Percentiles rank a stretch among this genome's conserved stretches.
Conservation (phyloP, 2,888 invertebrate species). For the Axea sp. region DNA sequence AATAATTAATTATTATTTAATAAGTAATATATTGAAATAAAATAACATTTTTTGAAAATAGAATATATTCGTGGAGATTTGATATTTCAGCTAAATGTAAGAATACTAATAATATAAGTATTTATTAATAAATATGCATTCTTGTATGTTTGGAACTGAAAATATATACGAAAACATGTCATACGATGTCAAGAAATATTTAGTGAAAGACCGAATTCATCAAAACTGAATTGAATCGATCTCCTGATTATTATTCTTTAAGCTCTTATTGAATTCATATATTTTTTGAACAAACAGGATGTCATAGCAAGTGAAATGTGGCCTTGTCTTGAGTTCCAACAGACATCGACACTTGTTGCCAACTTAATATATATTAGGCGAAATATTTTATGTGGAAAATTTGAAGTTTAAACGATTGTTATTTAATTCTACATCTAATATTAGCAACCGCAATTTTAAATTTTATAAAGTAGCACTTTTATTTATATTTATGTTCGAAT, state of each 20-base stretch:
- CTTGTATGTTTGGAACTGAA: constrained; percentile 3
- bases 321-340: constrained; percentile 41
- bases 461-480: too few species aligned
- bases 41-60: too few species aligned
- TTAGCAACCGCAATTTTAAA: too few species aligned
- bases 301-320: constrained; percentile 45
- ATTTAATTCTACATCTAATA: too few species aligned
- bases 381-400: too few species aligned
- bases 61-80: too few species aligned
- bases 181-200: constrained; percentile 30
- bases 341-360: constrained; percentile 44
- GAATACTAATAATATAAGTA: too few species aligned
- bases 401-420: too few species aligned
- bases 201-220: constrained; percentile 31
- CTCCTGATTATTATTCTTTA: constrained; percentile 45
- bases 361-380: constrained; percentile 33
- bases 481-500: too few species aligned
- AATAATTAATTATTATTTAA: too few species aligned
- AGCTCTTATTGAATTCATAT: constrained; percentile 51
- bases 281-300: constrained; percentile 49
- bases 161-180: constrained; percentile 39
- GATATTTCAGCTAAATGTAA: too few species aligned
- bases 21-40: too few species aligned
- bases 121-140: constrained; percentile 17
- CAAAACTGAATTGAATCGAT: constrained; percentile 29